A percentile compares a stretch with the other conserved stretches of the same genome.
Conservation (phyloP, 2,888 invertebrate species). For the Drosophila subsilvestris region DNA sequence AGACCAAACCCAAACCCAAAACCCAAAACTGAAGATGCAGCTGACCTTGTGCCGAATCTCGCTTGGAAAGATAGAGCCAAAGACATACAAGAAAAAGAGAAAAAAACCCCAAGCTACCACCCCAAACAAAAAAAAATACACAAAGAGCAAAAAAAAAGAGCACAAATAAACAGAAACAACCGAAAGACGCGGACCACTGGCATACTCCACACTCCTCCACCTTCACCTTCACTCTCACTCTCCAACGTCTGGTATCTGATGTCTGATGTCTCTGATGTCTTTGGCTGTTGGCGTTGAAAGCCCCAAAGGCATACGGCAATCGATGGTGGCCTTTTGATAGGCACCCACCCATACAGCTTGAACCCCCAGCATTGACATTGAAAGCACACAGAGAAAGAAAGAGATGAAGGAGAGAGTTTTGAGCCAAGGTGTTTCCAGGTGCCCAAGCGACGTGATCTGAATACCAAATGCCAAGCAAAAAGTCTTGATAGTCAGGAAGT, state of each 20-base stretch:
- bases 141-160: not conserved
- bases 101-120: constrained; percentile 22
- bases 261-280: not conserved
- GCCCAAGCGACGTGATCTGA: constrained; percentile 44
- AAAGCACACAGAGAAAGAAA: constrained; percentile 35
- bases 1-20: constrained; percentile 18
- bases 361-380: constrained; percentile 68
- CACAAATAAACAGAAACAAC: not conserved
- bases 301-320: constrained; percentile 43
- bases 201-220: constrained; percentile 6
- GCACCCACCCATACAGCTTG: constrained; percentile 11
- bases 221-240: constrained; percentile 14
- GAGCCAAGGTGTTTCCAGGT: constrained; percentile 1
- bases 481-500: constrained; percentile 43
- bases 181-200: not conserved
- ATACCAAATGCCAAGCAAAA: constrained; percentile 40
- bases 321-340: constrained; percentile 7
- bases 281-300: constrained; percentile 52
- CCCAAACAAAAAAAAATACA: constrained; percentile 23
- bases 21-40: constrained; percentile 68
- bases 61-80: constrained; percentile 31
- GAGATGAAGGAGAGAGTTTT: constrained; percentile 12
- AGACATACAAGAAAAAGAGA: constrained; percentile 18
- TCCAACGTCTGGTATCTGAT: not conserved
- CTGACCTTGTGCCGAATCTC: constrained; percentile 77